A percentile compares a stretch with the other conserved stretches of the same genome.
Conservation (phyloP, 2,888 invertebrate genomes). For the Hypena proboscidalis region DNA sequence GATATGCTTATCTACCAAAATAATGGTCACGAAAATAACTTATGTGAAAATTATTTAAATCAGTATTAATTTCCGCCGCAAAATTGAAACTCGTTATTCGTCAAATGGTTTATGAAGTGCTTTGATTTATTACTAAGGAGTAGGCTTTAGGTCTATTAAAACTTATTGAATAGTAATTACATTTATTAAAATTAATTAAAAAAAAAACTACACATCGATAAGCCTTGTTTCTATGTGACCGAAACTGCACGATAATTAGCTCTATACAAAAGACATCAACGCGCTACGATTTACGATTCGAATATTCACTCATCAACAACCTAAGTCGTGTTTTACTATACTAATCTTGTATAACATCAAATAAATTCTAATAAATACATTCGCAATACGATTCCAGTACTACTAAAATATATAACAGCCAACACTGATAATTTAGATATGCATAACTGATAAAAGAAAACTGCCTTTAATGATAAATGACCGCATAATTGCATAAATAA, state of each 20-base stretch:
- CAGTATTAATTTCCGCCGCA: constrained; percentile 28
- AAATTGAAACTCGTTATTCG: constrained; percentile 18
- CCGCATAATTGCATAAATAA: constrained; percentile 7
- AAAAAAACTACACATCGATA: too few relatives aligned
- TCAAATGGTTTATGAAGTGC: constrained; percentile 17
- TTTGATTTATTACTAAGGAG: constrained; percentile 20
- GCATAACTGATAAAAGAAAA: constrained; percentile 22
- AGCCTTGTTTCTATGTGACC: too few relatives aligned
- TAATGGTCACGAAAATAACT: constrained; percentile 35
- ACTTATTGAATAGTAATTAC: too few relatives aligned
- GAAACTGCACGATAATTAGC: background rate
- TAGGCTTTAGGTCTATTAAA: too few relatives aligned
- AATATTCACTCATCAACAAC: too few relatives aligned
- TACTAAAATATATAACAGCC: constrained; percentile 9
- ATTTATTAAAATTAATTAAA: too few relatives aligned
- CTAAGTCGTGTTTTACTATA: too few relatives aligned
- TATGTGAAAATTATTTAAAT: constrained; percentile 44
- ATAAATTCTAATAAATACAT: constrained; percentile 1
- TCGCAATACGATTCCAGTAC: too few relatives aligned
- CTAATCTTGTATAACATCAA: too few relatives aligned
- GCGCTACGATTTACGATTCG: constrained; percentile 27
- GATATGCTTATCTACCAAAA: constrained; percentile 51
- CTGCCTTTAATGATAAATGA: constrained; percentile 12
- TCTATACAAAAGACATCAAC: constrained; percentile 70
- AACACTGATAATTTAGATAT: constrained; percentile 4